phyloP scores from a whole-genome alignment of 2,113 vertebrate genomes.

The Dipodomys ordii region DNA sequence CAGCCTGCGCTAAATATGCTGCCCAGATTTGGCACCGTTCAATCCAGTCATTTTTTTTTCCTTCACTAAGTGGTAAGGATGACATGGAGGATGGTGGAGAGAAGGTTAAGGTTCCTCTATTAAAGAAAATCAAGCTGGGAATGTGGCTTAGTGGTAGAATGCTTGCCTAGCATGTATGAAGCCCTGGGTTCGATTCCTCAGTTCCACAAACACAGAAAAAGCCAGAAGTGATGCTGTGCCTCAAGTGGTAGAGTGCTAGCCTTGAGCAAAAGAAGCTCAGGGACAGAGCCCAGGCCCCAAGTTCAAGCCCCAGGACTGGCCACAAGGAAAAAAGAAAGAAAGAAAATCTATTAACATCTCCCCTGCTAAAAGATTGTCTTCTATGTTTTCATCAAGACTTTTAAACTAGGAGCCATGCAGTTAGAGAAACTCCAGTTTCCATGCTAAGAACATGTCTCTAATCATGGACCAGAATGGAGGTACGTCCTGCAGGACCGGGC shows the following conservation, averaged over 20 bases:
- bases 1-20: background rate
- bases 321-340: background rate
- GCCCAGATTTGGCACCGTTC: background rate
- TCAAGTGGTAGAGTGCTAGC: no score
- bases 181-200: no score
- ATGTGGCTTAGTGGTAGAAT: no score
- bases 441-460: accelerated
- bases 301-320: no score
- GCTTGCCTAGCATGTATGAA: no score
- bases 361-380: background rate
- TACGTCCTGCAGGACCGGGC: accelerated
- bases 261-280: no score
- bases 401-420: background rate
- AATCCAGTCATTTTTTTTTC: background rate
- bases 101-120: background rate
- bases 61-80: background rate
- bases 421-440: background rate
- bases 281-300: no score
- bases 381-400: background rate
- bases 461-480: background rate
- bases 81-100: no score
- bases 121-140: no score
- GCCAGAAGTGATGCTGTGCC: no score
- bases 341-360: background rate
- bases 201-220: no score